These are phyloP conservation scores for Toxotes jaculatrix DNA, from an alignment of 2,113 vertebrate genomes.

Conservation along the genomic window DNA sequence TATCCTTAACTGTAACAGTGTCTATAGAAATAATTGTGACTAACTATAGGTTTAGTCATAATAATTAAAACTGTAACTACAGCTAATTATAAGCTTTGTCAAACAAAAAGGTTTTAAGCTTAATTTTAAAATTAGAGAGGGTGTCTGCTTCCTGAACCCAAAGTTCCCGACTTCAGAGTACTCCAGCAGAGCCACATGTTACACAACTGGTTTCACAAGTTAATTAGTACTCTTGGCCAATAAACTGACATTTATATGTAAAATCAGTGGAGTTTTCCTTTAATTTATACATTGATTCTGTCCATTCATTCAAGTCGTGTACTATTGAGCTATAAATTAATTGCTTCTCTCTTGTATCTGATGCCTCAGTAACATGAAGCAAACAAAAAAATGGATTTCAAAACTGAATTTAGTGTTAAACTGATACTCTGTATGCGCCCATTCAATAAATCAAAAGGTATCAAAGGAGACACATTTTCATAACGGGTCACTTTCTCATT, in stretches of 20 bases:
- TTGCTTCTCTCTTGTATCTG: background rate
- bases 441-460: background rate
- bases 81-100: no score
- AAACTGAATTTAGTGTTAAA: background rate
- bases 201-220: background rate
- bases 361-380: background rate
- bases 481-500: background rate
- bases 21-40: no score
- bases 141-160: no score
- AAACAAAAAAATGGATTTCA: background rate
- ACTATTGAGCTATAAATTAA: background rate
- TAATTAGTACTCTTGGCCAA: background rate
- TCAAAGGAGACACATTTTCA: background rate
- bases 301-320: background rate
- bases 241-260: no score
- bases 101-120: no score
- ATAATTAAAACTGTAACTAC: no score
- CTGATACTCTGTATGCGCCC: background rate
- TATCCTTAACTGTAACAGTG: no score
- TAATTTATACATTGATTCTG: background rate
- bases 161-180: background rate
- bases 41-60: no score
- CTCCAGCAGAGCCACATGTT: background rate
- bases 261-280: background rate
- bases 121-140: no score